Evolutionary conservation across 1,140 invertebrate species (phyloP), one percentile per base, ranked within the genome.

Genomic region (Dolichoris vasculosae): DNA sequence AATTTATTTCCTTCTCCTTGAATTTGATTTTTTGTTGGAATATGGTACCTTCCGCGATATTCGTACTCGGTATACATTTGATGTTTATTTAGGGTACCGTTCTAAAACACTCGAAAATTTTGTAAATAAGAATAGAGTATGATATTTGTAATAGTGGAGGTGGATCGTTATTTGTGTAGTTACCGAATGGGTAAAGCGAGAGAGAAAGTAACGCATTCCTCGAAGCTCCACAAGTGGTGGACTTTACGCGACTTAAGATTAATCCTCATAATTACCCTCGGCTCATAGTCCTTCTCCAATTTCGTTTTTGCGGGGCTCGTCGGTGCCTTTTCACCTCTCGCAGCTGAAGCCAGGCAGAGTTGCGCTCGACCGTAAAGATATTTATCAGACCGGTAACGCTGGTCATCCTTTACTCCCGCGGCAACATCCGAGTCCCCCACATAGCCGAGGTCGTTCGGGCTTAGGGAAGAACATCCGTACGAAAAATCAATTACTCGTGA

Each of bases 211-310:
- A 85, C 46, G 71, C 38, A n/a, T 30, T 55, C 35, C 3, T 6
- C 38, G 43, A 85, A 87, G 87, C 90, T 93, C 91, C 86, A 93
- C 92, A 93, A 93, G 92, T 93, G 92, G 92, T 90, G 91, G 92
- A 92, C 92, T 93, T 93, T 93, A 92, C 90, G 89, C 90, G 92
- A 91, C 90, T 93, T 93, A 92, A 91, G 90, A 93, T 92, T 93
- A 93, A 93, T 93, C 91, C 92, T 89, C 90, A 91, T 92, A 93
- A 93, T 93, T 93, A 93, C 90, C 87, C 89, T 83, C 88, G 80
- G 85, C 87, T 86, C 85, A 76, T 35, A 63, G 78, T 67, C 79
- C 78, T 86, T 40, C 55, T 77, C 76, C 79, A 67, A 83, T 82
- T 85, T 76, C 64, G 80, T 73, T 86, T 90, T 87, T 87, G 87